phyloP scores from a whole-genome alignment of 2,888 invertebrate genomes.

The Watsonalla binaria region DNA sequence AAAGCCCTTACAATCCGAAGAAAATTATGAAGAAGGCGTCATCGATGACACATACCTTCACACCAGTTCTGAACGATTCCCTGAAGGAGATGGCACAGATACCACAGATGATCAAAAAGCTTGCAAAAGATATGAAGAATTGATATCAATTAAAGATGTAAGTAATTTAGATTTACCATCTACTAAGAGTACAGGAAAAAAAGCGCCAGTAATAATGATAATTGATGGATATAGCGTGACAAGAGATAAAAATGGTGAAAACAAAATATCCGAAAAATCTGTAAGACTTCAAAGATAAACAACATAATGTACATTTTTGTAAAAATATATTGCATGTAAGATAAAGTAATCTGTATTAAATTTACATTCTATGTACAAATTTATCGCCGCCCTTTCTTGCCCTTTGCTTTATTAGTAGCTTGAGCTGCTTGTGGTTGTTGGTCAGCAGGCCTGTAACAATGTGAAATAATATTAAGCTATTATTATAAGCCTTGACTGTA shows the following conservation, averaged over 20 bases:
- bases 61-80: slow-evolving; percentile 64
- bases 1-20: slow-evolving; percentile 46
- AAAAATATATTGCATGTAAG: slow-evolving; percentile 15
- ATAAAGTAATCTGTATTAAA: slow-evolving; percentile 13
- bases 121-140: slow-evolving; percentile 60
- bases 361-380: slow-evolving; percentile 20
- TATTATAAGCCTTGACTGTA: too few species aligned
- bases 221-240: slow-evolving; percentile 70
- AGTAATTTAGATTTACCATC: slow-evolving; percentile 19
- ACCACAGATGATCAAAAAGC: slow-evolving; percentile 60
- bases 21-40: slow-evolving; percentile 53
- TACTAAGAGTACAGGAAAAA: slow-evolving; percentile 26
- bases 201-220: slow-evolving; percentile 50
- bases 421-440: slow-evolving; percentile 64
- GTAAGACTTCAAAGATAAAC: slow-evolving; percentile 45
- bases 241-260: slow-evolving; percentile 63
- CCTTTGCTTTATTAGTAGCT: slow-evolving; percentile 59
- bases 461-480: too few species aligned
- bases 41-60: slow-evolving; percentile 47
- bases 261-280: slow-evolving; percentile 53
- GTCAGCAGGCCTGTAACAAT: slow-evolving; percentile 61
- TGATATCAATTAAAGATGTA: slow-evolving; percentile 29
- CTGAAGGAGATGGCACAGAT: slow-evolving; percentile 58
- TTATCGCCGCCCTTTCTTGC: slow-evolving; percentile 73
- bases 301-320: slow-evolving; percentile 4